Conservation (phyloP, 1,140 invertebrate species). For the Coptotermes formosanus region DNA sequence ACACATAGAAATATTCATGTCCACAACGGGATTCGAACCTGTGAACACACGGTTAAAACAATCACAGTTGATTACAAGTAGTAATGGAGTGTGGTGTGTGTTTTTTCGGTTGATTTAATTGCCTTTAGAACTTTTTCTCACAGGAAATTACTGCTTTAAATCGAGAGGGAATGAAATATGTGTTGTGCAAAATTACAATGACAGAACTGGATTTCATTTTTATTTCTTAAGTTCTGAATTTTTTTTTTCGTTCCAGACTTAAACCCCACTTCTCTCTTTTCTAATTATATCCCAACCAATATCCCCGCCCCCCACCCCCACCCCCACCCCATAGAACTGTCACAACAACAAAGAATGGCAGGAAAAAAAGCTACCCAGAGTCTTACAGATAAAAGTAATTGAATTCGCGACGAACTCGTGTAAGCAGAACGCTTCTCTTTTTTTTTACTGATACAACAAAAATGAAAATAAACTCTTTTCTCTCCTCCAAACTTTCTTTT, state of each 20-base stretch:
- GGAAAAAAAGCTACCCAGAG: neutral
- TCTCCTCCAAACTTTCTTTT: neutral
- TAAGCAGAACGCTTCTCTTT: neutral
- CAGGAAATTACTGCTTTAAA: too few species aligned
- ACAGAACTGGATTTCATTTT: neutral
- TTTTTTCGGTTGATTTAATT: too few species aligned
- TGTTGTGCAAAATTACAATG: too few species aligned
- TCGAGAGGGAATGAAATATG: too few species aligned
- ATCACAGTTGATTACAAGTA: too few species aligned
- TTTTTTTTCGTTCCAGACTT: neutral
- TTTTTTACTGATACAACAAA: neutral
- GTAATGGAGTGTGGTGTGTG: too few species aligned
- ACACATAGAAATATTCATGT: too few species aligned
- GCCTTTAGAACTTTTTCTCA: too few species aligned
- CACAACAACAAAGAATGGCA: slow-evolving; percentile 2
- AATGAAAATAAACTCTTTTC: neutral
- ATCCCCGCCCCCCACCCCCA: neutral
- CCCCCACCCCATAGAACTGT: neutral
- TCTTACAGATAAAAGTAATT: slow-evolving; percentile 15
- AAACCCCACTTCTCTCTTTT: neutral
- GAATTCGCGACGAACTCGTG: neutral
- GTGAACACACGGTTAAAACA: too few species aligned
- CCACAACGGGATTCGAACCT: too few species aligned
- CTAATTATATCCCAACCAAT: neutral
- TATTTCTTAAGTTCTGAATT: neutral